These are phyloP conservation scores for Lasioglossum lativentre DNA, from an alignment of 2,888 invertebrate genomes.

Conservation along the genomic window DNA sequence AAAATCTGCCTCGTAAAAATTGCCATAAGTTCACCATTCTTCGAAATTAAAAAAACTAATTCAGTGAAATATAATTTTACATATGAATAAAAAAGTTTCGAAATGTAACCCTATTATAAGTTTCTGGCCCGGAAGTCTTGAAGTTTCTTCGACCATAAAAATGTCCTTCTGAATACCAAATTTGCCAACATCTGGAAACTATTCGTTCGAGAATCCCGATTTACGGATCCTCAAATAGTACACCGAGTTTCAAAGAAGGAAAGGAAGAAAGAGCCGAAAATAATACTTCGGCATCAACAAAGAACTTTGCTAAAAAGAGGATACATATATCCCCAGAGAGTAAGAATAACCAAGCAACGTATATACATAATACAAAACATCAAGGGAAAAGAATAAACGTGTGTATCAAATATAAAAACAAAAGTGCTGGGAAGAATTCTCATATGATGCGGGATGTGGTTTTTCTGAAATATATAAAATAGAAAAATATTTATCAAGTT, in stretches of 20 bases:
- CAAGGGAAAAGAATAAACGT: not conserved
- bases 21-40: not conserved
- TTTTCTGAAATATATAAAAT: not conserved
- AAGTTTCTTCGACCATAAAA: conserved; percentile 7
- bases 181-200: not conserved
- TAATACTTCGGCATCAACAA: not conserved
- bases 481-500: not conserved
- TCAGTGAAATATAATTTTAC: not conserved
- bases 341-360: not conserved
- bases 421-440: not conserved
- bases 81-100: not conserved
- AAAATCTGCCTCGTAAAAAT: not conserved
- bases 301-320: not conserved
- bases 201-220: conserved; percentile 8
- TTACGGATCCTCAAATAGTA: not conserved
- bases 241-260: not conserved
- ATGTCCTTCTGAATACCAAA: conserved; percentile 9
- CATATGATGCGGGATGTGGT: not conserved
- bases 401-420: not conserved
- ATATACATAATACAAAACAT: not conserved
- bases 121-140: not conserved
- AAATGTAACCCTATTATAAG: conserved; percentile 1
- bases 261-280: not conserved
- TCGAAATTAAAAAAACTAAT: not conserved
- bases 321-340: not conserved